Base-by-base conservation (phyloP, 2,113 vertebrate genomes). In the Callithrix jacchus region DNA sequence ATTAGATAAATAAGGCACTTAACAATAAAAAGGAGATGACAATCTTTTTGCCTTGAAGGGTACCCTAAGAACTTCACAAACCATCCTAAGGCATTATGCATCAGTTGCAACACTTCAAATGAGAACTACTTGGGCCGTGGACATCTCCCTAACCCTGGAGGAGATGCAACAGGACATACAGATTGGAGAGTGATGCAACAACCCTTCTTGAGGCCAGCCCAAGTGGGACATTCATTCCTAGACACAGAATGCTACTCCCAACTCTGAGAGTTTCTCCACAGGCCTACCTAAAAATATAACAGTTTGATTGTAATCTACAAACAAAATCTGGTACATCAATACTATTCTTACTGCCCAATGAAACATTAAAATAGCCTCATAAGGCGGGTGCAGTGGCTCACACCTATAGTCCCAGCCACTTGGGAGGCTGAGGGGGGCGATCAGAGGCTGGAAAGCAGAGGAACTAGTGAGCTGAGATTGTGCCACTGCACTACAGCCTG, bases 31-130 rank as follows among this genome's bases (percentile, higher is more conserved):
- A 83, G n/a, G 16, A 82, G 32, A 94, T 76, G 17, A 49, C 27
- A 54, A 85, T 45, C 4, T 91, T 88, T 96, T 58, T 83, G 66
- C 40, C 32, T 77, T 68, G 9, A 87, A 73, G 25, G 6, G 21
- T 92, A 91, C 52, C 77, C 84, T 82, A 95, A 80, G 86, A 88
- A 82, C 32, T 47, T 94, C 23, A 56, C 40, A 52, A 82, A 77
- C 30, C 66, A 88, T 49, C 56, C 40, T 81, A 32, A 84, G 30
- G 20, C 30, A 76, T 11, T 84, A 42, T 17, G 37, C 12, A 81
- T 82, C 85, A 14, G 6, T 73, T 71, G 45, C 30, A 58, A 74
- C 35, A 71, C 87, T 85, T 94, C 42, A 42, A 25, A 52, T 56
- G 13, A 94, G 35, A 74, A 45, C 56, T 21, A 37, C 2, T 0